These are phyloP conservation scores for Exocentrus adspersus DNA, from an alignment of 2,888 invertebrate species.

Conservation along the genomic window DNA sequence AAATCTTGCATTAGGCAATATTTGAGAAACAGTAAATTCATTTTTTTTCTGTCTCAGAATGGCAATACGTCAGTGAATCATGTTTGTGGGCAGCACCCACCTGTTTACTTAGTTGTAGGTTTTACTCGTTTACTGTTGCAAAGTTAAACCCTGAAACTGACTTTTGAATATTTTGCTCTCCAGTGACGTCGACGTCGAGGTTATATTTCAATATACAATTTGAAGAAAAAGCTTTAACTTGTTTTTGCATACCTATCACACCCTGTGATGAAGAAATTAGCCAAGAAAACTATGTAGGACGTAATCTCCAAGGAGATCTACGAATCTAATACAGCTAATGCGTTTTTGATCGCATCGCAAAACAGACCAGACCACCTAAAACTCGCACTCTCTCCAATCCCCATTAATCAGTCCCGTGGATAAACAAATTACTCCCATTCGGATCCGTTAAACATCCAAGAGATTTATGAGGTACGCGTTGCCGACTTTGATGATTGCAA, in stretches of 20 bases:
- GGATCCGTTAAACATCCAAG: not conserved
- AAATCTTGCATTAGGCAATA: not conserved
- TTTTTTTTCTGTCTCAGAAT: not conserved
- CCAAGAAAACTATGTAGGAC: no score
- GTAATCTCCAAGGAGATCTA: no score
- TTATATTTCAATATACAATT: no score
- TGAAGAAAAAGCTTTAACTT: no score
- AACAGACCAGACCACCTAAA: not conserved
- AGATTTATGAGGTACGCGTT: constrained; percentile 1
- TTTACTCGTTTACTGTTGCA: not conserved
- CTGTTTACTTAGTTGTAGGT: not conserved
- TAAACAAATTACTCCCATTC: not conserved
- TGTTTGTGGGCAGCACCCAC: not conserved
- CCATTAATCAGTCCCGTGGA: not conserved
- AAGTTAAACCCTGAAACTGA: no score
- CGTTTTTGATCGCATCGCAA: not conserved
- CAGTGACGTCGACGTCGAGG: no score
- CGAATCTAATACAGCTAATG: no score
- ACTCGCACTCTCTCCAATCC: no score
- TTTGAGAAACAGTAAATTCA: not conserved
- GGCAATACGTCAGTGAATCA: not conserved
- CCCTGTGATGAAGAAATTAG: no score
- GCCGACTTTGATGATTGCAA: not conserved
- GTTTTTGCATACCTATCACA: no score
- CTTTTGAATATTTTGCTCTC: no score